phyloP scores from a whole-genome alignment of 1,140 invertebrate species.

The Scaptomyza pallida region DNA sequence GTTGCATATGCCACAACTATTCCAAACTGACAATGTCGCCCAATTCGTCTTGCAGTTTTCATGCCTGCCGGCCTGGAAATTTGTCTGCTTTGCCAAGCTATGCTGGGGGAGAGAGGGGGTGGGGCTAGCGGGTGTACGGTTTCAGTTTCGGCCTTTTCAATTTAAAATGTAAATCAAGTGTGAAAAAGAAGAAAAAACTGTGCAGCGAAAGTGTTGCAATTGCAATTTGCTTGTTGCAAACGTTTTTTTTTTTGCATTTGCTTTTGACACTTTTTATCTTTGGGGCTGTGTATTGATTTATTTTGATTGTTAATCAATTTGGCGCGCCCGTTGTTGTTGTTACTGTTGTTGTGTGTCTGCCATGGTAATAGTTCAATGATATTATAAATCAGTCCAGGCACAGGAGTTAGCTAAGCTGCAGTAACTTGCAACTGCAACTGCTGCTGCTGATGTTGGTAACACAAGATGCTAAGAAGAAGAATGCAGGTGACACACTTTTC shows the following conservation, averaged over 20 bases:
- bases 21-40: constrained; percentile 70
- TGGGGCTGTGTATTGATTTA: constrained; percentile 77
- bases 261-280: constrained; percentile 75
- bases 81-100: constrained; percentile 24
- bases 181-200: constrained; percentile 66
- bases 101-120: no score
- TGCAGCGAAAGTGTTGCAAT: constrained; percentile 81
- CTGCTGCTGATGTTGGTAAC: constrained; percentile 34
- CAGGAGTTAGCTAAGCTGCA: constrained; percentile 2
- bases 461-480: constrained; percentile 56
- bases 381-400: constrained; percentile 70
- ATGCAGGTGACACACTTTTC: constrained; percentile 74
- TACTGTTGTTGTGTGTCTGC: constrained; percentile 26
- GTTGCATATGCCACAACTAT: constrained; percentile 41
- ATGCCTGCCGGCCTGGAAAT: constrained; percentile 67
- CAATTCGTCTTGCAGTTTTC: constrained; percentile 80
- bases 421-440: background rate
- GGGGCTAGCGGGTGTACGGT: constrained; percentile 44
- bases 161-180: constrained; percentile 83
- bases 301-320: constrained; percentile 82
- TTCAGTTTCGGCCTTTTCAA: constrained; percentile 74
- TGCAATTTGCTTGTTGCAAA: constrained; percentile 79
- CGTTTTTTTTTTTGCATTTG: no score
- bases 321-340: constrained; percentile 45
- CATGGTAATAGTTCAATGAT: constrained; percentile 76